Base-by-base conservation (phyloP, 2,888 invertebrate species). In the Cylloceria caligata region DNA sequence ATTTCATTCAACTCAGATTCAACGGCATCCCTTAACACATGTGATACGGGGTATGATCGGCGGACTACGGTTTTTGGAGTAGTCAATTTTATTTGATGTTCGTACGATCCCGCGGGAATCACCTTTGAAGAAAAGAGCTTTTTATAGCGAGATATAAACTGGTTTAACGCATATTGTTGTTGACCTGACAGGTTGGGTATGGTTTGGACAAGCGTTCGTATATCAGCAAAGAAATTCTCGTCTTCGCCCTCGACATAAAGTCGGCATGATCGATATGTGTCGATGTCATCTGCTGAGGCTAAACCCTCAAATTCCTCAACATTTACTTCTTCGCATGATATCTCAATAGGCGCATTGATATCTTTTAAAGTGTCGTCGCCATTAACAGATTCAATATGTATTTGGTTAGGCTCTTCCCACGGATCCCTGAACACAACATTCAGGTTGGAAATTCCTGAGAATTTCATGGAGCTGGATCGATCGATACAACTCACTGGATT, bases 131-230 rank as follows among this genome's bases (percentile, higher is more conserved):
- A 52, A n/a, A 57, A 57, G 1, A 57, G 90, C 87, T 73, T 83
- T 74, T 13, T n/a, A n/a, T n/a, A n/a, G n/a, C n/a, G n/a, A n/a
- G n/a, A n/a, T n/a, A n/a, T n/a, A 86, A 30, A 90, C 85, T 5
- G 77, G 85, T 11, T 77, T 34, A 16, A 88, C 62, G 9, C 86
- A 65, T 5, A 87, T 81, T 57, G 88, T 83, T 6, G 90, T 88
- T 11, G 89, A 82, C 1, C 89, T 86, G 74, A 90, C 89, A 11
- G 86, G 80, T 45, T 83, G 34, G 57, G 64, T 68, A 86, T 88
- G 13, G 73, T 52, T 6, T 27, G 30, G 21, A 30, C 47, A 13
- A 80, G 36, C 24, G 45, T 1, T 3, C 9, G 34, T 16, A 83
- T 16, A 16, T 79, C 49, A 42, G 64, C 76, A 9, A 64, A 73